Evolutionary conservation across 2,113 vertebrate species (phyloP).

Genomic region (Platysteira castanea): DNA sequence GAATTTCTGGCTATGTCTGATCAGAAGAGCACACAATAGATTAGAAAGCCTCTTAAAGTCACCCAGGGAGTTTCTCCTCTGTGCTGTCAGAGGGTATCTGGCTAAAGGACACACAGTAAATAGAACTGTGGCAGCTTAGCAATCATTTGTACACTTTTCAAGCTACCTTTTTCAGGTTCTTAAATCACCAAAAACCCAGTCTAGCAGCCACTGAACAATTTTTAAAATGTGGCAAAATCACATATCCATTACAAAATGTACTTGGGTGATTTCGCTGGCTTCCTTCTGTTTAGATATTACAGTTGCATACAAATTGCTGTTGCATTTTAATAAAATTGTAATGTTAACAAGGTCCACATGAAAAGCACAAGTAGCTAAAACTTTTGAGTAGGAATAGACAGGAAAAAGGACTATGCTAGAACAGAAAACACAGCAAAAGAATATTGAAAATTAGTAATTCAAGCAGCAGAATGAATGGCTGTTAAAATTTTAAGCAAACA

Average conservation of each 20-base stretch:
- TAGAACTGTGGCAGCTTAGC: background rate
- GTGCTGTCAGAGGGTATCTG: background rate
- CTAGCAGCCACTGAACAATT: background rate
- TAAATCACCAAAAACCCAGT: background rate
- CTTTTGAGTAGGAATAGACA: background rate
- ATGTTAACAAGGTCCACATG: background rate
- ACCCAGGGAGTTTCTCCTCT: background rate
- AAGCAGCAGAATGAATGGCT: background rate
- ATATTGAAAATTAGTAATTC: background rate
- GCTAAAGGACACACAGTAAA: background rate
- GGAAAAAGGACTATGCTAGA: background rate
- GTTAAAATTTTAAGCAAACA: background rate
- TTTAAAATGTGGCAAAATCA: background rate
- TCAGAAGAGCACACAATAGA: background rate
- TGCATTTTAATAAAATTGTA: background rate
- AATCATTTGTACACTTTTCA: background rate
- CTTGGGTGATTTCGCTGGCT: background rate
- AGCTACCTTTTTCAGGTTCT: background rate
- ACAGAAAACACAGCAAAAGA: background rate
- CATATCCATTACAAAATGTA: background rate
- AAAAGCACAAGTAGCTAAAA: background rate
- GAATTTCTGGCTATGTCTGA: background rate
- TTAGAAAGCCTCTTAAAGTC: background rate
- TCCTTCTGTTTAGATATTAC: background rate
- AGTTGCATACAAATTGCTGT: background rate